Conservation (phyloP, 2,797 vertebrate genomes). For the Tachyglossus aculeatus region DNA sequence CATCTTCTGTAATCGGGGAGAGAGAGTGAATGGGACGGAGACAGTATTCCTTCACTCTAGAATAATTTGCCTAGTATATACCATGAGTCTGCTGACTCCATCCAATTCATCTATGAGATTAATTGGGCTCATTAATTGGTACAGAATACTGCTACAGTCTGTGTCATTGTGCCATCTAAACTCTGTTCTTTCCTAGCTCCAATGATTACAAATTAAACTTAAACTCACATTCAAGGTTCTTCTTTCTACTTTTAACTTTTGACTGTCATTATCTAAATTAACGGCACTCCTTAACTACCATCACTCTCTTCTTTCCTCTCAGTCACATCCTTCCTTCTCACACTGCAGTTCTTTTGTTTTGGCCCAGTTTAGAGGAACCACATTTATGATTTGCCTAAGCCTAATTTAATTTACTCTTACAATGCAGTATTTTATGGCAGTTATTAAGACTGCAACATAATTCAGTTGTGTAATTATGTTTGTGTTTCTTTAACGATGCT, state of each 20-base stretch:
- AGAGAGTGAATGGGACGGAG: no score
- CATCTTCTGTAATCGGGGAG: no score
- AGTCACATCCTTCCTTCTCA: background rate
- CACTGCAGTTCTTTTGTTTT: slow-evolving; percentile 9
- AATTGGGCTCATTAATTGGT: slow-evolving; percentile 65
- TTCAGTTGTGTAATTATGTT: slow-evolving; percentile 21
- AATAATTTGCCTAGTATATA: no score
- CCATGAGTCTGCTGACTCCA: no score
- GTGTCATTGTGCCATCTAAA: slow-evolving; percentile 53
- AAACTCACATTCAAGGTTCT: slow-evolving; percentile 59
- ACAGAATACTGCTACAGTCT: slow-evolving; percentile 52
- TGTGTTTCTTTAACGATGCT: slow-evolving; percentile 22
- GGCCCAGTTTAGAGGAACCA: background rate
- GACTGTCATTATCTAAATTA: slow-evolving; percentile 60
- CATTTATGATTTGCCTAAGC: slow-evolving; percentile 22
- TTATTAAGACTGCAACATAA: slow-evolving; percentile 29
- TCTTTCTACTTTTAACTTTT: slow-evolving; percentile 52
- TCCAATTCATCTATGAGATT: no score
- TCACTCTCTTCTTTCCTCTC: slow-evolving; percentile 17
- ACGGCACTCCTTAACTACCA: slow-evolving; percentile 33
- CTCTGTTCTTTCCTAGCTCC: slow-evolving; percentile 37
- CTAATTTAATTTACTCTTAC: slow-evolving; percentile 49
- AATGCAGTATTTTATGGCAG: background rate
- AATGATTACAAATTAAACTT: slow-evolving; percentile 57
- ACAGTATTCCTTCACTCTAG: no score